These are phyloP conservation scores for Ceratosolen fusciceps DNA, from an alignment of 1,140 invertebrate species.

Conservation along the genomic window DNA sequence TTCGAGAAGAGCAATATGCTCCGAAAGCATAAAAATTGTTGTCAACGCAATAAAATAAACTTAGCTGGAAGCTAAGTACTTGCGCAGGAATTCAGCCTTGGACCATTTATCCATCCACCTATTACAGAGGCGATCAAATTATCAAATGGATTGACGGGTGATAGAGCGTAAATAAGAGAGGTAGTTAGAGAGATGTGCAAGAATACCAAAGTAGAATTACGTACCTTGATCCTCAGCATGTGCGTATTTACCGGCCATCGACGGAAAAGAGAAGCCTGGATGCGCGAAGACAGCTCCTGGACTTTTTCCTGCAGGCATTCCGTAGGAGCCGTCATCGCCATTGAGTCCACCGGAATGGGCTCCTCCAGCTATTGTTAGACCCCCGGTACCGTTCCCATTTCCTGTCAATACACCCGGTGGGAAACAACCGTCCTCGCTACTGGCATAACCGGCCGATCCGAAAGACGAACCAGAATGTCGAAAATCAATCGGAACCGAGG, in stretches of 20 bases:
- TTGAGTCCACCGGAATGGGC: conserved; percentile 52
- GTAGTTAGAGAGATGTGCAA: too few species aligned
- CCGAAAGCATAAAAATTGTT: too few species aligned
- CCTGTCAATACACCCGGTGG: conserved; percentile 55
- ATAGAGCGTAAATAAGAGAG: too few species aligned
- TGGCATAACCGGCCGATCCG: conserved; percentile 82
- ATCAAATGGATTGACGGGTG: background rate
- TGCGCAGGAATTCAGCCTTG: background rate
- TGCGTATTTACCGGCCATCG: conserved; percentile 69
- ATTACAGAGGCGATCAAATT: background rate
- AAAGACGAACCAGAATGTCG: conserved; percentile 82
- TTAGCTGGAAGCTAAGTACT: background rate
- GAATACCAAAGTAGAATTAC: background rate
- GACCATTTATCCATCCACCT: background rate
- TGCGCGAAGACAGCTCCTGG: conserved; percentile 73
- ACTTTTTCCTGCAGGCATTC: conserved; percentile 72
- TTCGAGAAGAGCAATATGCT: too few species aligned
- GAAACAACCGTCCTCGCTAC: conserved; percentile 79
- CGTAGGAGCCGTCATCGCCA: conserved; percentile 67
- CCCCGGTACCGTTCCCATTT: conserved; percentile 72
- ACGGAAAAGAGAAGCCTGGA: conserved; percentile 73
- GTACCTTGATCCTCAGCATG: conserved; percentile 76
- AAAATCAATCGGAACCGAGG: conserved; percentile 84
- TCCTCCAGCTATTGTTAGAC: conserved; percentile 69
- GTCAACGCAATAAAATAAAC: too few species aligned